Conservation (phyloP, 2,797 vertebrate genomes). For the Peromyscus aztecus region DNA sequence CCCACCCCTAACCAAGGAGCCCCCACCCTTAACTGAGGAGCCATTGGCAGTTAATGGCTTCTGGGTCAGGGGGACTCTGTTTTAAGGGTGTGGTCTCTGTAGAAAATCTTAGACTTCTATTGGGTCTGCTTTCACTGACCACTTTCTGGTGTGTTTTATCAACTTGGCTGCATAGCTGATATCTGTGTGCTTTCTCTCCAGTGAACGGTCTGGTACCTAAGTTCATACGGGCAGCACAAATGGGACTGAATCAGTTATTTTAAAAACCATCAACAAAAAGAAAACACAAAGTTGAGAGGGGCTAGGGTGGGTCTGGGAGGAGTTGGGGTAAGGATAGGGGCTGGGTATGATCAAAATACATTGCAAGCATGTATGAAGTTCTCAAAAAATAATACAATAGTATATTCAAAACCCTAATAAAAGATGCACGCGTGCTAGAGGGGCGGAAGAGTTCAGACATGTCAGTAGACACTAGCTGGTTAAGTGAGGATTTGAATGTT, state of each 20-base stretch:
- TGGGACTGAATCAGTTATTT: neutral
- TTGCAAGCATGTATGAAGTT: too few species aligned
- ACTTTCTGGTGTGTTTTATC: neutral
- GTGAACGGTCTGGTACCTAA: neutral
- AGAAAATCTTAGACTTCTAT: neutral
- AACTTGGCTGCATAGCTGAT: neutral
- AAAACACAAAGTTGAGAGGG: neutral
- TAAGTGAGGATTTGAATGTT: conserved; percentile 21
- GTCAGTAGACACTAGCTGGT: neutral
- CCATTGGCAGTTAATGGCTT: neutral
- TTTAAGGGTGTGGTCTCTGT: neutral
- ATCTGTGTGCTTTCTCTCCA: neutral
- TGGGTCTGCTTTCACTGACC: neutral
- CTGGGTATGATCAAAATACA: neutral
- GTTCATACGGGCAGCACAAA: neutral
- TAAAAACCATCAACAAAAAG: neutral
- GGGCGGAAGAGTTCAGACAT: neutral
- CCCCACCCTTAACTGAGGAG: neutral
- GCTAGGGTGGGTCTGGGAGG: neutral
- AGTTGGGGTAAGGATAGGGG: neutral
- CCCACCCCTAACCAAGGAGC: neutral
- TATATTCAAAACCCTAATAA: neutral
- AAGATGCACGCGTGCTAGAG: neutral
- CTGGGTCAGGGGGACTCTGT: neutral
- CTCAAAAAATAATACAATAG: neutral